phyloP scores from a whole-genome alignment of 2,888 invertebrate species.

The Phortica okadai region DNA sequence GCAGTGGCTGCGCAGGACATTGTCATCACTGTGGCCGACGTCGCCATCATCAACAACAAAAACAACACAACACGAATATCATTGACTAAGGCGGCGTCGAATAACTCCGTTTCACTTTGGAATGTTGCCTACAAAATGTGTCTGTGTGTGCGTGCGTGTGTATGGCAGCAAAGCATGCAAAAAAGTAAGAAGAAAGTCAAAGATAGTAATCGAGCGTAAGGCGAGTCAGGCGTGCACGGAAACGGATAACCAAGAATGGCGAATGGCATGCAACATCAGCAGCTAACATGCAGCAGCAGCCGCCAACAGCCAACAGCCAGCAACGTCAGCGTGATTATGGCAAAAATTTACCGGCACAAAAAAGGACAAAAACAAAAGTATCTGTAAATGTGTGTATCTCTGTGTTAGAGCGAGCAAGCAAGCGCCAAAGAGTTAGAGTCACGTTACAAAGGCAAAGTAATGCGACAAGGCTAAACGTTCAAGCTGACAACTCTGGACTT shows the following conservation, averaged over 20 bases:
- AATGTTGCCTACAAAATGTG: constrained; percentile 19
- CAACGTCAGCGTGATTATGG: constrained; percentile 58
- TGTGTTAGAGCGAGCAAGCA: constrained; percentile 50
- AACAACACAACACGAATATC: neutral
- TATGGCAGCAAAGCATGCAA: neutral
- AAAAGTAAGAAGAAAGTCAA: neutral
- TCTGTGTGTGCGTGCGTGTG: neutral
- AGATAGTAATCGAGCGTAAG: neutral
- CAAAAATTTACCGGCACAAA: constrained; percentile 57
- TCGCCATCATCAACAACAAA: neutral
- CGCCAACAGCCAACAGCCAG: constrained; percentile 38
- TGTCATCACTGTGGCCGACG: neutral
- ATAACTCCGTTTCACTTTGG: constrained; percentile 42
- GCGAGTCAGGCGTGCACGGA: constrained; percentile 43
- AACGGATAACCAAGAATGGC: constrained; percentile 46
- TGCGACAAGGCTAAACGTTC: constrained; percentile 68
- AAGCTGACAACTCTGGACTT: constrained; percentile 64
- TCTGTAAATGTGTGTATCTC: neutral
- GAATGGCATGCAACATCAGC: constrained; percentile 2
- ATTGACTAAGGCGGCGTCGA: neutral
- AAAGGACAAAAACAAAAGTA: constrained; percentile 6
- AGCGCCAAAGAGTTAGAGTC: neutral
- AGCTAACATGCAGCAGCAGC: neutral
- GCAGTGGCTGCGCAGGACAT: constrained; percentile 5
- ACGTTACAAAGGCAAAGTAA: constrained; percentile 52